These are phyloP conservation scores for Drosophila silvestris DNA, from an alignment of 2,888 invertebrate genomes.

Conservation along the genomic window DNA sequence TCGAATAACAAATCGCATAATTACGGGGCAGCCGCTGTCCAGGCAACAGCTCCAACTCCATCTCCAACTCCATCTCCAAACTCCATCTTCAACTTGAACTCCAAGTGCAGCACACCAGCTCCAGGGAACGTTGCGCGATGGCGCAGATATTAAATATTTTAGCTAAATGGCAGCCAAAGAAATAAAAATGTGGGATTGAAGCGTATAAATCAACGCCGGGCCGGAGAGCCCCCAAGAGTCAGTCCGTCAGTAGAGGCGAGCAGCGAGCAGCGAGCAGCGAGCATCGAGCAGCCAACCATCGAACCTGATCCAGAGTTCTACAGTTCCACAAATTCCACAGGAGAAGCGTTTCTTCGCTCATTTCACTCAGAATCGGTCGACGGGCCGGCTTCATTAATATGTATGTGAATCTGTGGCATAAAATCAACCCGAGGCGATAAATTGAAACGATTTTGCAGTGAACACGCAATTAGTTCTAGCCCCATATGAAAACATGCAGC, in stretches of 20 bases:
- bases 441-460: slow-evolving; percentile 77
- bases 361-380: slow-evolving; percentile 14
- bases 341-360: slow-evolving; percentile 34
- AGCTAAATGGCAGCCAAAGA: slow-evolving; percentile 82
- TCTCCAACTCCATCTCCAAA: slow-evolving; percentile 21
- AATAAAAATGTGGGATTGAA: slow-evolving; percentile 84
- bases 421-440: slow-evolving; percentile 79
- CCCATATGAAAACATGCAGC: slow-evolving; percentile 29
- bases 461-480: slow-evolving; percentile 79
- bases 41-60: slow-evolving; percentile 31
- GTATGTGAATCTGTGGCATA: slow-evolving; percentile 66
- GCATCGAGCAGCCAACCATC: slow-evolving; percentile 5
- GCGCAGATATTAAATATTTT: slow-evolving; percentile 82
- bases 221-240: slow-evolving; percentile 23
- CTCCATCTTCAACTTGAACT: slow-evolving; percentile 30
- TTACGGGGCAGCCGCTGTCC: slow-evolving; percentile 82
- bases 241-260: slow-evolving; percentile 13
- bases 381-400: slow-evolving; percentile 68
- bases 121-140: slow-evolving; percentile 64
- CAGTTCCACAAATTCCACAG: background rate
- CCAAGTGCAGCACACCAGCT: slow-evolving; percentile 26
- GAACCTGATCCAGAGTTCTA: background rate
- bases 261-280: background rate
- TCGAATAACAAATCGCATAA: slow-evolving; percentile 85
- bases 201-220: slow-evolving; percentile 82